phyloP scores from a whole-genome alignment of 2,113 vertebrate genomes.

The Coryphaenoides rupestris region DNA sequence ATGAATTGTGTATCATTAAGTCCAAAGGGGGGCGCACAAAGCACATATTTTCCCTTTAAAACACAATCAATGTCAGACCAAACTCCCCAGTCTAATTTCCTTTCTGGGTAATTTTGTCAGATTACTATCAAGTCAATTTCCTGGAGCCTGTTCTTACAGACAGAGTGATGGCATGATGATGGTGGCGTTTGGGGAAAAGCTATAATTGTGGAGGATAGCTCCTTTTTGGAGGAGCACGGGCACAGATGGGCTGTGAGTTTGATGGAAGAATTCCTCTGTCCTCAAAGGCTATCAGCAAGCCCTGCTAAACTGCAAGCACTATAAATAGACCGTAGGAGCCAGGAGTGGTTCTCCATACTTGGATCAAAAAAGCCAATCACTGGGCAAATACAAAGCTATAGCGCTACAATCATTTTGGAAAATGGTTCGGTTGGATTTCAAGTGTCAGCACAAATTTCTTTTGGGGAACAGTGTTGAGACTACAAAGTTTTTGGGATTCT shows the following conservation, averaged over 20 bases:
- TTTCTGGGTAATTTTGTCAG: constrained; percentile 55
- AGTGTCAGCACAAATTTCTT: background rate
- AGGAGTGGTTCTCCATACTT: constrained; percentile 43
- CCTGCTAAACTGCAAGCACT: constrained; percentile 60
- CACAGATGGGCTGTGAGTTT: constrained; percentile 65
- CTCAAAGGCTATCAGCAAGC: constrained; percentile 57
- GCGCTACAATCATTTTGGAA: constrained; percentile 21
- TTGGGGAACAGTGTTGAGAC: too few relatives aligned
- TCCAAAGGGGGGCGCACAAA: background rate
- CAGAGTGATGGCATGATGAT: constrained; percentile 53
- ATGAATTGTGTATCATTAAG: constrained; percentile 7
- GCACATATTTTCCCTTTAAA: constrained; percentile 25
- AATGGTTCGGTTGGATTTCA: constrained; percentile 33
- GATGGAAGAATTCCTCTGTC: constrained; percentile 63
- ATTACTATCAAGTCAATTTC: constrained; percentile 69
- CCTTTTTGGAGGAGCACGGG: constrained; percentile 53
- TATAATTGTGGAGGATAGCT: constrained; percentile 57
- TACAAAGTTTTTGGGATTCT: background rate
- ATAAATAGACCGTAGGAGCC: constrained; percentile 55
- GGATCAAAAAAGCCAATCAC: constrained; percentile 47
- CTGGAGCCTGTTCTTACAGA: constrained; percentile 56
- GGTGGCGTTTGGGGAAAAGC: constrained; percentile 45
- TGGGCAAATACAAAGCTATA: constrained; percentile 23
- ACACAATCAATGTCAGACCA: constrained; percentile 41
- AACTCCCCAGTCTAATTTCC: constrained; percentile 52